These are phyloP conservation scores for Clytia hemisphaerica DNA, from an alignment of 30 jellyfish, hydroid and myxozoan genomes.

Conservation along the genomic window DNA sequence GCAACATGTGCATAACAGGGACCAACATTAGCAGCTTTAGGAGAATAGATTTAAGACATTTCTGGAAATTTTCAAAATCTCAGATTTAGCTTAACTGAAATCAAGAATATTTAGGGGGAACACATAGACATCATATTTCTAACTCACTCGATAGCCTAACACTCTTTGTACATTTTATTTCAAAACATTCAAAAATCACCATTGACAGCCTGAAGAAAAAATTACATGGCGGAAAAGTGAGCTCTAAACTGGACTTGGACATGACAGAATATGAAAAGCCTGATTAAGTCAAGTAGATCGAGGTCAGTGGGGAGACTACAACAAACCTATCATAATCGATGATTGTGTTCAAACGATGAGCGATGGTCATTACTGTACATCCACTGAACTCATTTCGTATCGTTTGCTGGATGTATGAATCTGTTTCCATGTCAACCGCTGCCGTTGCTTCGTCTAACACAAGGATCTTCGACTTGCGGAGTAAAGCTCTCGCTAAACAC, in stretches of 20 bases:
- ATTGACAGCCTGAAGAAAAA: too few species aligned
- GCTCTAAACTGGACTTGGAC: too few species aligned
- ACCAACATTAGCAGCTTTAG: not conserved
- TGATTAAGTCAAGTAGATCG: too few species aligned
- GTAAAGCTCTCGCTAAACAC: slow-evolving; percentile 97
- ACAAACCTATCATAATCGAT: slow-evolving; percentile 93
- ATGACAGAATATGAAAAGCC: too few species aligned
- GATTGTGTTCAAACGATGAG: slow-evolving; percentile 95
- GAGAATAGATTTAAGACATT: not conserved
- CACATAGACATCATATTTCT: too few species aligned
- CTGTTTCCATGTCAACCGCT: slow-evolving; percentile 95
- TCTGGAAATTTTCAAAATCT: not conserved
- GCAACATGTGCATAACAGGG: not conserved
- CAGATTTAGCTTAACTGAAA: too few species aligned
- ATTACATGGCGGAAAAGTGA: too few species aligned
- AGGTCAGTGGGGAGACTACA: too few species aligned
- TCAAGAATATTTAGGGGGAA: too few species aligned
- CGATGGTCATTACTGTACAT: slow-evolving; percentile 86
- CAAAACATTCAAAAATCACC: too few species aligned
- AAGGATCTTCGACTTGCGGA: slow-evolving; percentile 58
- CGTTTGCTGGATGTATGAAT: slow-evolving; percentile 80
- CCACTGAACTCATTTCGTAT: slow-evolving; percentile 70
- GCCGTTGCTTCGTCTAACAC: slow-evolving; percentile 99
- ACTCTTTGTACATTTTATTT: too few species aligned
- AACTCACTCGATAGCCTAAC: too few species aligned